Base-by-base conservation (phyloP, 1,140 invertebrate species). In the Pogonomyrmex californicus region DNA sequence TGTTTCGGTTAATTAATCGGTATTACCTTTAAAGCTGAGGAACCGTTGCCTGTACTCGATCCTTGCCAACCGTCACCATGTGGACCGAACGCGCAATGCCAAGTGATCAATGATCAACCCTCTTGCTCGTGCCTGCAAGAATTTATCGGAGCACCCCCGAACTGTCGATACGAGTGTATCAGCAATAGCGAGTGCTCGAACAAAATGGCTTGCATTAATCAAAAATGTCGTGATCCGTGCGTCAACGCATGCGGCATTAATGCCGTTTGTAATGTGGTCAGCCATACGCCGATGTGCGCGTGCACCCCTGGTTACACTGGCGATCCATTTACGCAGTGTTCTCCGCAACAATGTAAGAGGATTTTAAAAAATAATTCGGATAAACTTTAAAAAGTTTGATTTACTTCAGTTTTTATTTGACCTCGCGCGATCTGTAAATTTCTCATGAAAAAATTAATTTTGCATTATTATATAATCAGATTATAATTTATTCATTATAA, bases 161-260 rank as follows among this genome's bases (percentile, higher is more conserved):
- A 96, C 68, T 97, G 97, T 92, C 95, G 97, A 77, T 97, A 97
- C 4, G 97, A 97, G 93, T 98, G 97, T 93, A 95, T 96, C 6
- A 93, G 97, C 6, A 97, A 97, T 92, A 96, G 96, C 4, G 97
- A 98, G 88, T 98, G 98, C 94, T 92, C 97, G 1, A 96, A 96
- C 58, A 97, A 97, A 87, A 96, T 96, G 91, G 97, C 97, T n/a
- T 98, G 98, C 92, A 96, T 97, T 41, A 97, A 96, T 90, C 96
- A 97, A 88, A 97, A 97, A 95, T 98, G 98, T 93, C 94, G 96
- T 81, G 96, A 98, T 93, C 97, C 97, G 10, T 98, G 97, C 88
- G 96, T 97, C 23, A 97, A 97, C 79, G 96, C 96, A 17, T 98
- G 97, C 94, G 97, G 97, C 49, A 92, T 95, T 14, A 97, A 98